A percentile compares a stretch with the other conserved stretches of the same genome.
Evolutionary conservation across 1,140 invertebrate species (phyloP).

Genomic region (Gonioctena quinquepunctata): DNA sequence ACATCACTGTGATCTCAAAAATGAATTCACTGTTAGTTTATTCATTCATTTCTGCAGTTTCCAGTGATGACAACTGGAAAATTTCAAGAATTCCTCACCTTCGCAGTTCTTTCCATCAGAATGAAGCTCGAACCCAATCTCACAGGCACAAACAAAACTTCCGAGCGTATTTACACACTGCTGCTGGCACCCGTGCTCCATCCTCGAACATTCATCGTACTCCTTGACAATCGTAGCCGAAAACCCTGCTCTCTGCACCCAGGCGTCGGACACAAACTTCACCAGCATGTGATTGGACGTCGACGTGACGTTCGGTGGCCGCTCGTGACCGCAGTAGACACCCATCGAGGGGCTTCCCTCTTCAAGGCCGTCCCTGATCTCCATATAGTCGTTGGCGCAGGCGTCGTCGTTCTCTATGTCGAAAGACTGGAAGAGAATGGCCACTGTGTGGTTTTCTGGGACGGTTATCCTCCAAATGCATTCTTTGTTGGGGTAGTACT

Average conservation of each 20-base stretch:
- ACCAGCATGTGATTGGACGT: constrained; percentile 87
- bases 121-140: constrained; percentile 93
- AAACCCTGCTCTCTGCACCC: constrained; percentile 96
- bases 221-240: constrained; percentile 94
- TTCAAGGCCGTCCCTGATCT: constrained; percentile 79
- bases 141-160: constrained; percentile 92
- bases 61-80: too few species aligned
- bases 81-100: constrained; percentile 68
- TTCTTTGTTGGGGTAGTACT: constrained; percentile 93
- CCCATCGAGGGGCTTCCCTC: constrained; percentile 81
- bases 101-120: constrained; percentile 97
- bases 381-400: constrained; percentile 96
- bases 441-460: constrained; percentile 83
- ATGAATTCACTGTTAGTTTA: too few species aligned
- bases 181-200: constrained; percentile 93
- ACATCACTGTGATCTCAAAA: too few species aligned
- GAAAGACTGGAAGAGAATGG: constrained; percentile 76
- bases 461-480: constrained; percentile 95
- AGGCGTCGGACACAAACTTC: constrained; percentile 94
- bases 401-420: constrained; percentile 97
- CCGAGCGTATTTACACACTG: constrained; percentile 94
- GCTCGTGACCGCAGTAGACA: constrained; percentile 93
- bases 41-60: too few species aligned
- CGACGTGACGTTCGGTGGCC: constrained; percentile 85
- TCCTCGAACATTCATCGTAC: constrained; percentile 87